These are phyloP conservation scores for Spheniscus mendiculus DNA, from an alignment of 2,113 vertebrate genomes.

Conservation along the genomic window DNA sequence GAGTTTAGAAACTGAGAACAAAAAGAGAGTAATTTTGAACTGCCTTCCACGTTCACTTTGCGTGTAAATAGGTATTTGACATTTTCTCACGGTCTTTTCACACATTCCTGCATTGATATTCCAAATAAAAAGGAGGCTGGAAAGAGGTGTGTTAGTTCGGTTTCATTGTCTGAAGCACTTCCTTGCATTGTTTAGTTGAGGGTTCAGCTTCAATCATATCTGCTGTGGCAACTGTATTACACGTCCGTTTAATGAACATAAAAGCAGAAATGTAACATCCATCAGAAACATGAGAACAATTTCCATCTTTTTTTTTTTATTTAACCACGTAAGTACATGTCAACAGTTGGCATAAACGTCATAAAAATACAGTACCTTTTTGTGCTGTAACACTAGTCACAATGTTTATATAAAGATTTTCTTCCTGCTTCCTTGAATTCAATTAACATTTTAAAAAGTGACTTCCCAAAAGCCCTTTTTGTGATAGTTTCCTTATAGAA, in stretches of 20 bases:
- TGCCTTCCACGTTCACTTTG: not conserved
- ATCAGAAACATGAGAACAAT: not conserved
- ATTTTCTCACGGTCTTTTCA: not conserved
- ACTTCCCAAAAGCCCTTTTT: constrained; percentile 37
- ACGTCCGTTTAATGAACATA: not conserved
- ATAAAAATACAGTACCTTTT: constrained; percentile 79
- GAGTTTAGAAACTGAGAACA: not conserved
- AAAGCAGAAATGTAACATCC: not conserved
- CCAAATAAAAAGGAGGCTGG: not conserved
- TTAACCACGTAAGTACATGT: constrained; percentile 75
- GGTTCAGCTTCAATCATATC: not conserved
- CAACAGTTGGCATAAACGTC: constrained; percentile 76
- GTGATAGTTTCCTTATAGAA: constrained; percentile 41
- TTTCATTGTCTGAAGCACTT: not conserved
- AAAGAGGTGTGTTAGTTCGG: not conserved
- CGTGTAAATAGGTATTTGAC: not conserved
- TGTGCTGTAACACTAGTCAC: constrained; percentile 50
- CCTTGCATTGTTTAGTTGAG: not conserved
- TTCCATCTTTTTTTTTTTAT: constrained; percentile 71
- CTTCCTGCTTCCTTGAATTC: constrained; percentile 17
- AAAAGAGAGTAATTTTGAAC: not conserved
- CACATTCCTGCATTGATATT: not conserved
- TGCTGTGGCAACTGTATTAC: not conserved
- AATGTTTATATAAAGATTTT: constrained; percentile 51
- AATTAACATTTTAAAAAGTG: constrained; percentile 31